phyloP scores from a whole-genome alignment of 2,113 vertebrate species.

The Protobothrops mucrosquamatus region DNA sequence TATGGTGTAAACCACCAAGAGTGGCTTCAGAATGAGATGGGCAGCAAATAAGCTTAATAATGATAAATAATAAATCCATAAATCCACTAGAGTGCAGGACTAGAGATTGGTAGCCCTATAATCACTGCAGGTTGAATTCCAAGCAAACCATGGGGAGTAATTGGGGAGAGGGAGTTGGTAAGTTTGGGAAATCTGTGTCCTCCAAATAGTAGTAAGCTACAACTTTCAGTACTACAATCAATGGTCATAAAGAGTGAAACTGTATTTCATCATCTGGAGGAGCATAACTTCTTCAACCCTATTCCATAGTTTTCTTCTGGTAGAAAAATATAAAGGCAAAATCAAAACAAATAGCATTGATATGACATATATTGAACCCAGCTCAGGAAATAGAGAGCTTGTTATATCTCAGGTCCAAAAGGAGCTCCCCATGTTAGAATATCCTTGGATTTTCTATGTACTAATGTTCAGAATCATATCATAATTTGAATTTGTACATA shows the following conservation, averaged over 20 bases:
- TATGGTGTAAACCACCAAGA: not conserved
- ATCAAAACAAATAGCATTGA: not conserved
- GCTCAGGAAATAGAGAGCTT: not conserved
- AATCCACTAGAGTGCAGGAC: not conserved
- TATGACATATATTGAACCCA: not conserved
- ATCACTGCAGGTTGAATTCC: not conserved
- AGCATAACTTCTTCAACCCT: not conserved
- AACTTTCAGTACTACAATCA: not conserved
- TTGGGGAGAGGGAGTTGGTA: not conserved
- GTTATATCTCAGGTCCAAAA: not conserved
- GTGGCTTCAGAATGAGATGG: not conserved
- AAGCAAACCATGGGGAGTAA: not conserved
- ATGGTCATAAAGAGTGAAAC: not conserved
- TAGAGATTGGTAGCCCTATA: not conserved
- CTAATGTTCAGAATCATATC: not conserved
- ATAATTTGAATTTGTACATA: not conserved
- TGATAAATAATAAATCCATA: not conserved
- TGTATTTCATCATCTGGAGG: not conserved
- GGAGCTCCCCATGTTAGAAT: not conserved
- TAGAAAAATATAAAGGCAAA: not conserved
- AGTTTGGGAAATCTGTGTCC: not conserved
- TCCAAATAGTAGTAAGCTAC: not conserved
- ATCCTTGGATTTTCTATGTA: not conserved
- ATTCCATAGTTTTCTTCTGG: not conserved
- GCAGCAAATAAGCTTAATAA: not conserved